phyloP scores from a whole-genome alignment of 2,113 vertebrate genomes.

The Kryptolebias marmoratus region DNA sequence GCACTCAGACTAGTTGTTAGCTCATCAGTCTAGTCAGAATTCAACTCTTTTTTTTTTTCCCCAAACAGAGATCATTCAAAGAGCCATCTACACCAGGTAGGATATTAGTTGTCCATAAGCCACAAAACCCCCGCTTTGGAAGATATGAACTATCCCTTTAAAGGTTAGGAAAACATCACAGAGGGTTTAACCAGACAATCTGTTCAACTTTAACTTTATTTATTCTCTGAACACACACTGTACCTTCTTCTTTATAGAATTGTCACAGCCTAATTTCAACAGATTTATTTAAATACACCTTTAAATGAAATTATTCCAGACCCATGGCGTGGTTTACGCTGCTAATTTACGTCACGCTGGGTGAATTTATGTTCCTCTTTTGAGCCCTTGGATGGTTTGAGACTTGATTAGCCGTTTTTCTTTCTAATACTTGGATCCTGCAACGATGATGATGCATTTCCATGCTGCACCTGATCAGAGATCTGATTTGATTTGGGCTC shows the following conservation, averaged over 20 bases:
- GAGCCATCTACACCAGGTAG: too few species aligned
- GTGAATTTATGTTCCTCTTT: background rate
- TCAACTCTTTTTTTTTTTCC: too few species aligned
- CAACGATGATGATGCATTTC: background rate
- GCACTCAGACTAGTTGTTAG: too few species aligned
- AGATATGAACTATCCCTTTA: too few species aligned
- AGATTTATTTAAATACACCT: background rate
- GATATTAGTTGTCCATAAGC: too few species aligned
- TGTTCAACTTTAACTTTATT: background rate
- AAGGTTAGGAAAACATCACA: too few species aligned
- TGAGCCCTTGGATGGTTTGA: background rate
- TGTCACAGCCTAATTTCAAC: background rate
- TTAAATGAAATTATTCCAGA: too few species aligned
- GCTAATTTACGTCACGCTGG: background rate
- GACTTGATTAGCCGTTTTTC: slow-evolving; percentile 2
- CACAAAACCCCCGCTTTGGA: too few species aligned
- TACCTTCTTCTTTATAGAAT: too few species aligned
- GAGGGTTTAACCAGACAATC: too few species aligned
- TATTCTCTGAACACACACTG: background rate
- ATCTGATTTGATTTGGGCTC: slow-evolving; percentile 2
- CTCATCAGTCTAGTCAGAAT: too few species aligned
- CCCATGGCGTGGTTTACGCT: background rate
- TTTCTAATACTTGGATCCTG: background rate
- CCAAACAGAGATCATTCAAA: too few species aligned
- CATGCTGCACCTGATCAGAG: background rate